These are phyloP conservation scores for Caenorhabditis panamensis DNA, from an alignment of 2,888 invertebrate genomes.

Conservation along the genomic window DNA sequence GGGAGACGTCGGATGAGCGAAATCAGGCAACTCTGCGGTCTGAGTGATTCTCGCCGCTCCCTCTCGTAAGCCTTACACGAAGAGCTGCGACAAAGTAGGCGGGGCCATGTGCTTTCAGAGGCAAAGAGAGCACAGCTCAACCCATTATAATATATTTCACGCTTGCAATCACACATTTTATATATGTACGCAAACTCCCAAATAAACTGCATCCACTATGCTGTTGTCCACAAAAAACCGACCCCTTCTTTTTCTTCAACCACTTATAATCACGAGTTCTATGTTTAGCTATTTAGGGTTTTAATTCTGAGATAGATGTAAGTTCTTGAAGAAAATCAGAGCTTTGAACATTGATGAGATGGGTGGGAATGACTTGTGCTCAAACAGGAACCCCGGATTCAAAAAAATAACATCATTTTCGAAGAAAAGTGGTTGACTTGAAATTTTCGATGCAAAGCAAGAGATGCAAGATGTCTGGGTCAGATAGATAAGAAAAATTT, in stretches of 20 bases:
- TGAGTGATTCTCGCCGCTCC: slow-evolving; percentile 55
- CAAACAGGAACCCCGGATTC: no score
- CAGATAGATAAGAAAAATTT: no score
- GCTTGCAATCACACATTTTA: slow-evolving; percentile 65
- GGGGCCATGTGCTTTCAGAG: slow-evolving; percentile 61
- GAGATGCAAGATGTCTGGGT: no score
- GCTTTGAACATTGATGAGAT: no score
- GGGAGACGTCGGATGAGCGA: slow-evolving; percentile 22
- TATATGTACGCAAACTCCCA: slow-evolving; percentile 57
- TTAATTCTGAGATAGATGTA: no score
- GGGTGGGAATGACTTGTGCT: no score
- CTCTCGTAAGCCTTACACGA: slow-evolving; percentile 48
- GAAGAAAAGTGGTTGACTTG: background rate
- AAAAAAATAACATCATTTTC: no score
- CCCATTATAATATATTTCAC: slow-evolving; percentile 66
- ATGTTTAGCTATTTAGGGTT: no score
- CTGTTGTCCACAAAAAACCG: slow-evolving; percentile 23
- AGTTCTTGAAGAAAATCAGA: no score
- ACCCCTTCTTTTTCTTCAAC: slow-evolving; percentile 4
- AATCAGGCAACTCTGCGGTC: slow-evolving; percentile 45
- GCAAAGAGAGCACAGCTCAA: slow-evolving; percentile 63
- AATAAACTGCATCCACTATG: slow-evolving; percentile 45
- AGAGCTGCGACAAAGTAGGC: slow-evolving; percentile 55
- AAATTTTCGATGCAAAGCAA: slow-evolving; percentile 38
- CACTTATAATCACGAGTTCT: background rate